Conservation (phyloP, 2,113 vertebrate genomes). For the Sakesphorus luctuosus region DNA sequence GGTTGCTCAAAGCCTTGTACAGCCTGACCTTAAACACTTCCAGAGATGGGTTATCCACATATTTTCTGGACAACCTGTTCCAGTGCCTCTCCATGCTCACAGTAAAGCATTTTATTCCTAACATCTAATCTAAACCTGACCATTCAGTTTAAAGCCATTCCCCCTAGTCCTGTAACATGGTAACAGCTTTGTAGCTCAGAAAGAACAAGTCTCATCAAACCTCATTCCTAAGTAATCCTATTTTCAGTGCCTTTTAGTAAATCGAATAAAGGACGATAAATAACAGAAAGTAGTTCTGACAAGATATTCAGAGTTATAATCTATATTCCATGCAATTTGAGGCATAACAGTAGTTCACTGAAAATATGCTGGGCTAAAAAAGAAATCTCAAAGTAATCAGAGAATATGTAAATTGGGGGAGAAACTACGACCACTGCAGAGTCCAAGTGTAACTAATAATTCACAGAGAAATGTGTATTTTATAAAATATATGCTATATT, state of each 20-base stretch:
- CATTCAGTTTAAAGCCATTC: neutral
- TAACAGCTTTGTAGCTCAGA: neutral
- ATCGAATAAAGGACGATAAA: neutral
- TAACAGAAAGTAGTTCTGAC: neutral
- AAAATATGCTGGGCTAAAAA: neutral
- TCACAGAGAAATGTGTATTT: neutral
- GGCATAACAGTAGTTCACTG: neutral
- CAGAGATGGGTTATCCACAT: neutral
- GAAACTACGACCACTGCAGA: neutral
- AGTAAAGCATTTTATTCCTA: neutral
- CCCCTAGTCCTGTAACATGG: neutral
- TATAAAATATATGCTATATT: neutral
- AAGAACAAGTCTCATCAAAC: neutral
- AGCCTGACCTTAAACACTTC: neutral
- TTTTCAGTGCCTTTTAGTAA: neutral
- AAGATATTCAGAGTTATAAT: neutral
- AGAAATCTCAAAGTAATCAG: neutral
- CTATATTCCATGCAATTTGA: neutral
- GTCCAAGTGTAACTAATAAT: neutral
- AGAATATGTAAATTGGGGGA: neutral
- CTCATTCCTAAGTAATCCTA: neutral
- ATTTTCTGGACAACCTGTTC: neutral
- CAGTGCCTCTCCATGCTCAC: neutral
- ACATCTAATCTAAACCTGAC: neutral
- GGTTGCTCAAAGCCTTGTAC: neutral